These are phyloP conservation scores for Amiota minor DNA, from an alignment of 2,888 invertebrate species.

Conservation along the genomic window DNA sequence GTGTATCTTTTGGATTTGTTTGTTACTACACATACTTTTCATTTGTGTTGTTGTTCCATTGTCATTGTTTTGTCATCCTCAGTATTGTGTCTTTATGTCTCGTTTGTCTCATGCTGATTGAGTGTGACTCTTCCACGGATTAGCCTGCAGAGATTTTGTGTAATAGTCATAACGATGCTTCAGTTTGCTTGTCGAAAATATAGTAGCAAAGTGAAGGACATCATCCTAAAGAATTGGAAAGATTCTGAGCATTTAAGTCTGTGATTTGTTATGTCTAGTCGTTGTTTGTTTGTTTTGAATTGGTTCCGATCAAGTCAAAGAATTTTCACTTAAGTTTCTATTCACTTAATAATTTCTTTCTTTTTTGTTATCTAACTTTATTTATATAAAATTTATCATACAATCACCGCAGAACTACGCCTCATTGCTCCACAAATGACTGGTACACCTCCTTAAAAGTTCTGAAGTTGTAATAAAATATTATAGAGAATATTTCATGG, in stretches of 20 bases:
- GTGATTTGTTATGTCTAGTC: constrained; percentile 20
- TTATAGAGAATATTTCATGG: constrained; percentile 60
- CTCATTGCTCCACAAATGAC: constrained; percentile 17
- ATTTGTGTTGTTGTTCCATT: background rate
- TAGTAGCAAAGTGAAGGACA: background rate
- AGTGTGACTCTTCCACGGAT: constrained; percentile 5
- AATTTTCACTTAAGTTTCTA: no score
- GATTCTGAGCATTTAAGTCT: background rate
- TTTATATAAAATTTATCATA: background rate
- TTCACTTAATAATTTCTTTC: no score
- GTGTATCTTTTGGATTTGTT: constrained; percentile 26
- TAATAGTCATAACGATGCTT: constrained; percentile 6
- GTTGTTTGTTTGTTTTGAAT: background rate
- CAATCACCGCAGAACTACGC: constrained; percentile 13
- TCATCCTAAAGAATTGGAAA: background rate
- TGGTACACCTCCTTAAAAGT: background rate
- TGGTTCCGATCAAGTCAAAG: no score
- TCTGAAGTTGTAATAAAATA: constrained; percentile 46
- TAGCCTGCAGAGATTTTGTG: constrained; percentile 22
- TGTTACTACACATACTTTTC: constrained; percentile 12
- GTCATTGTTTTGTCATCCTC: background rate
- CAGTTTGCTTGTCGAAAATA: background rate
- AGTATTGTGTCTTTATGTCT: background rate
- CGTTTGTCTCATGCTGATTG: constrained; percentile 1
- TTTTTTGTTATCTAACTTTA: background rate